Percentiles rank a stretch among this genome's conserved stretches.
Conservation (phyloP, 2,888 invertebrate species). For the Azorinus chamasolen region DNA sequence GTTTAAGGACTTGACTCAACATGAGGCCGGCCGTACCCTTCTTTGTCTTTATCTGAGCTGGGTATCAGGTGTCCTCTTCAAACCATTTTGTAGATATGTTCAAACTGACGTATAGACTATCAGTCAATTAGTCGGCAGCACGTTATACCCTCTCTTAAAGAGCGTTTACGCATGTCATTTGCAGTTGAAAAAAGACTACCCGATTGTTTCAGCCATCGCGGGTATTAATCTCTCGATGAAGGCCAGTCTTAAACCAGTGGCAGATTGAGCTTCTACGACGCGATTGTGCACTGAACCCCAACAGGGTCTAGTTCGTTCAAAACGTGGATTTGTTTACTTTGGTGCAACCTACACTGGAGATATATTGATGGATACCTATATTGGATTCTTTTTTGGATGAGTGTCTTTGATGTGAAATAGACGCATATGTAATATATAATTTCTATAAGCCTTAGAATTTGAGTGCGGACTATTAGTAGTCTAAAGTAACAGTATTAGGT, state of each 20-base stretch:
- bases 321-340: constrained; percentile 39
- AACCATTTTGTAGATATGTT: no score
- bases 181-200: constrained; percentile 47
- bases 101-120: constrained; percentile 21
- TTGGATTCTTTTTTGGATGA: no score
- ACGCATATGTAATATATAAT: no score
- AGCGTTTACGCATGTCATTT: constrained; percentile 60
- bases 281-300: constrained; percentile 64
- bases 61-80: no score
- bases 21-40: no score
- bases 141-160: constrained; percentile 20
- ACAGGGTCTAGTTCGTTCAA: constrained; percentile 25
- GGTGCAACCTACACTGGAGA: neutral
- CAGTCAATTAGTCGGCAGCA: constrained; percentile 37
- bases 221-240: constrained; percentile 51
- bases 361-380: no score
- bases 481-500: no score
- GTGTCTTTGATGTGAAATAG: no score
- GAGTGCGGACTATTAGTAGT: no score
- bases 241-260: constrained; percentile 46
- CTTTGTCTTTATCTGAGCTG: no score
- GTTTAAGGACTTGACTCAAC: no score
- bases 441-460: no score
- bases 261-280: constrained; percentile 37
- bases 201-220: constrained; percentile 63